Evolutionary conservation across 2,888 invertebrate species (phyloP).

Genomic region (Leucophora obtusa): DNA sequence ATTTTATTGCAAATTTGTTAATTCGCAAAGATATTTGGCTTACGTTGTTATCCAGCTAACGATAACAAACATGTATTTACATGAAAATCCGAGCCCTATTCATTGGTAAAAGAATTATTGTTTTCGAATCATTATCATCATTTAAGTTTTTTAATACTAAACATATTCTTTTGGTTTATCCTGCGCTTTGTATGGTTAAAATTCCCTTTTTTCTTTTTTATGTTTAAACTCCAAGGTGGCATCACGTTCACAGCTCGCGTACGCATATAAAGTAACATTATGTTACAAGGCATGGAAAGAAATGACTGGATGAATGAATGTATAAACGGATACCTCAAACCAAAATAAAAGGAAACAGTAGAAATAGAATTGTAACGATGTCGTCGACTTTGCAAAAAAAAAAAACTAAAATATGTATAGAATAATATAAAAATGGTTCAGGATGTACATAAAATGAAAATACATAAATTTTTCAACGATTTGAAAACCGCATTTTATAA

Average conservation of each 20-base stretch:
- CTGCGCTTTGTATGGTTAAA: neutral
- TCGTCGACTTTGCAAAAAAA: conserved; percentile 35
- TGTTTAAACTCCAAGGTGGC: neutral
- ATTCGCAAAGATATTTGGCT: too few relatives aligned
- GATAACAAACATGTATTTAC: too few relatives aligned
- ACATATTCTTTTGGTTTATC: too few relatives aligned
- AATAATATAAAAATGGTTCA: conserved; percentile 69
- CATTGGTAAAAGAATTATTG: too few relatives aligned
- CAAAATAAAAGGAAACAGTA: conserved; percentile 23
- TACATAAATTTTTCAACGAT: conserved; percentile 77
- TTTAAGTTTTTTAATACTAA: too few relatives aligned
- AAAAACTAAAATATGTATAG: conserved; percentile 12
- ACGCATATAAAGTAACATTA: conserved; percentile 60
- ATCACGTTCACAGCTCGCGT: conserved; percentile 29
- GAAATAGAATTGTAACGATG: conserved; percentile 41
- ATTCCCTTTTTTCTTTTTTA: neutral
- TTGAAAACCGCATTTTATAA: conserved; percentile 78
- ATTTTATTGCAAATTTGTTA: too few relatives aligned
- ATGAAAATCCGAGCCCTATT: too few relatives aligned
- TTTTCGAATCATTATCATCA: too few relatives aligned
- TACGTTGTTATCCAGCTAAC: too few relatives aligned
- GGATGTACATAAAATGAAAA: conserved; percentile 67
- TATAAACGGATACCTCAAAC: conserved; percentile 51
- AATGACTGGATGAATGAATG: conserved; percentile 42
- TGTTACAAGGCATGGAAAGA: conserved; percentile 44